Evolutionary conservation across 2,888 invertebrate species (phyloP).

Genomic region (Polymixis flavicincta): DNA sequence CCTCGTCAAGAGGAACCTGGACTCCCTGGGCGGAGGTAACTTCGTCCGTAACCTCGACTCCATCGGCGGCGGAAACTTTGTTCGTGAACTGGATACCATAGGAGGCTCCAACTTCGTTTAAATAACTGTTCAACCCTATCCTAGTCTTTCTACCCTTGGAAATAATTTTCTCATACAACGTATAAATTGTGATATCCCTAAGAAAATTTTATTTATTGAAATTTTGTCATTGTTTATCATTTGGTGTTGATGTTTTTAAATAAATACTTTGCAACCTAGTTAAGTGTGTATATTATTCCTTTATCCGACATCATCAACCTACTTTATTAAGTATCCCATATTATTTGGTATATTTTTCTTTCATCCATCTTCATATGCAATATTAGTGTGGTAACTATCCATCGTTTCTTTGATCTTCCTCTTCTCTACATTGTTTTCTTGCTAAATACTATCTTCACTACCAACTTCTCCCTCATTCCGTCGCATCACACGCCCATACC

Average conservation of each 20-base stretch:
- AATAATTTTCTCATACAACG: conserved; percentile 68
- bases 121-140: conserved; percentile 56
- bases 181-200: conserved; percentile 78
- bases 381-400: background rate
- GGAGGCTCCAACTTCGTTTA: conserved; percentile 85
- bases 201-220: conserved; percentile 70
- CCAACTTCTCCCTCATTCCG: background rate
- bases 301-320: background rate
- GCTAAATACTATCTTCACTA: background rate
- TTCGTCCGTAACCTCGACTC: conserved; percentile 87
- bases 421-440: background rate
- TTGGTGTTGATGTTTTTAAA: conserved; percentile 72
- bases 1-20: conserved; percentile 83
- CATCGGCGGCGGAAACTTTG: conserved; percentile 88
- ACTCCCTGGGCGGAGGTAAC: conserved; percentile 85
- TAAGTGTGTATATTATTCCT: conserved; percentile 22
- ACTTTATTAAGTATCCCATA: background rate
- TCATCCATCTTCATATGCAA: background rate
- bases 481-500: background rate
- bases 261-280: conserved; percentile 74
- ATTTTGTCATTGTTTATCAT: conserved; percentile 65
- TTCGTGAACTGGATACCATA: conserved; percentile 81
- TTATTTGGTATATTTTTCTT: background rate
- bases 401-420: background rate
- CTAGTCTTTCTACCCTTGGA: conserved; percentile 56